phyloP scores from a whole-genome alignment of 1,140 invertebrate genomes.

The Macrobrachium nipponense region DNA sequence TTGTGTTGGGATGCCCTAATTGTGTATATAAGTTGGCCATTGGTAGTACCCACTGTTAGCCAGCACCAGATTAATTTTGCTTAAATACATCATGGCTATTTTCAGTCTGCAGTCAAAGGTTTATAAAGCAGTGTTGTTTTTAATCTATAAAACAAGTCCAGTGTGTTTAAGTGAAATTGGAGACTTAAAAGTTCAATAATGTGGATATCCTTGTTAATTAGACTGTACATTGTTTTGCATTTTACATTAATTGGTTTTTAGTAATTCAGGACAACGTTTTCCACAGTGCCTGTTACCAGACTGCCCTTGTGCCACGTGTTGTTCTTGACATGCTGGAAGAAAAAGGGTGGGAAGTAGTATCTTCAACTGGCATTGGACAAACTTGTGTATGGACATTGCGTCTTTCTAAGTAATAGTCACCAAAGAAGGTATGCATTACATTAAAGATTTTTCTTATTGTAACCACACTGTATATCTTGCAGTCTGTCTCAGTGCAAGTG shows the following conservation, averaged over 20 bases:
- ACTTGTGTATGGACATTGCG: constrained; percentile 71
- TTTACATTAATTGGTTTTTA: constrained; percentile 63
- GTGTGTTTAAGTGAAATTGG: not conserved
- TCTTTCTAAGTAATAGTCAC: constrained; percentile 29
- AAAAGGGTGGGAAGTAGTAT: constrained; percentile 68
- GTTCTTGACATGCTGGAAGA: constrained; percentile 69
- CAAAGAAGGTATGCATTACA: too few relatives aligned
- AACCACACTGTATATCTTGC: too few relatives aligned
- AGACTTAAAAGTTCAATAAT: not conserved
- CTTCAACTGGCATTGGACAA: constrained; percentile 70
- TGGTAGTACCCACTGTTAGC: too few relatives aligned
- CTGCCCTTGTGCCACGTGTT: constrained; percentile 67
- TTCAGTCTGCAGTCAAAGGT: too few relatives aligned
- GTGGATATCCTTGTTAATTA: not conserved
- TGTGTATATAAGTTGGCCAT: too few relatives aligned
- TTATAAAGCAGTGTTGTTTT: too few relatives aligned
- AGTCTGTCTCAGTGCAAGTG: too few relatives aligned
- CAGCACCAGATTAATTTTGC: too few relatives aligned
- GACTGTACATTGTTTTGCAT: not conserved
- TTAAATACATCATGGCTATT: too few relatives aligned
- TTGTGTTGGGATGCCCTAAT: too few relatives aligned
- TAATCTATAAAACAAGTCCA: not conserved
- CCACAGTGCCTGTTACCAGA: constrained; percentile 68
- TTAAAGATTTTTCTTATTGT: too few relatives aligned
- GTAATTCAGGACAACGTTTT: not conserved